Evolutionary conservation across 2,888 invertebrate genomes (phyloP), one percentile per base, ranked within the genome.

Genomic region (Drosophila macrospina): DNA sequence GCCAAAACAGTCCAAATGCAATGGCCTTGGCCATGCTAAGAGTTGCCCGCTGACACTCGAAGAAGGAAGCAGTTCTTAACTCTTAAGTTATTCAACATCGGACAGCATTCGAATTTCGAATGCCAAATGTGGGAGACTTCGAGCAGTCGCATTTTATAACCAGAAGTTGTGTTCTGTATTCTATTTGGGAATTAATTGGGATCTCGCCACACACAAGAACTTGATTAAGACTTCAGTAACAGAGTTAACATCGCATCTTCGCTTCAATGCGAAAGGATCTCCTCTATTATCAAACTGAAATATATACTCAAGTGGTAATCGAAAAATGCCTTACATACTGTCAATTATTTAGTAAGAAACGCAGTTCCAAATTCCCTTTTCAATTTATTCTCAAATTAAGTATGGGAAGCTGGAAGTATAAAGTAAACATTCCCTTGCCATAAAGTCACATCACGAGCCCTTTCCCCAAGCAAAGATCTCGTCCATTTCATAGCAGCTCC

Each of bases 1-100:
- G 78, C 75, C 50, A 74, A 54, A 59, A 32, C 74, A 54, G 57
- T 57, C 68, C 51, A 70, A 74, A 69, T 68, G 55, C 66, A 61
- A 26, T 55, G 57, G 54, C 15, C 45, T 7, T 13, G 8, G 34
- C 36, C 13, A 8, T n/a, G 30, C 10, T 16, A 10, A 50, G 48
- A 36, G 20, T 26, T 30, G 47, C 30, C 47, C 16, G 6, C 24
- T 10, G 34, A 34, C 5, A 41, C 28, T 52, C 4, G 16, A 28
- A n/a, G n/a, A 10, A 3, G 30, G 45, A 47, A 30, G 30, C 11
- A 47, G 30, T 47, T 47, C 6, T 16, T 30, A 47, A 16, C 45
- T 47, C 45, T 15, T 8, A 28, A 45, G 28, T 45, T 45, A 45
- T 47, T 47, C 28, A 47, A 16, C 30, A 28, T 47, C n/a, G 30